A percentile compares a stretch with the other conserved stretches of the same genome.
Evolutionary conservation across 2,113 vertebrate genomes (phyloP).

Genomic region (Passer domesticus): DNA sequence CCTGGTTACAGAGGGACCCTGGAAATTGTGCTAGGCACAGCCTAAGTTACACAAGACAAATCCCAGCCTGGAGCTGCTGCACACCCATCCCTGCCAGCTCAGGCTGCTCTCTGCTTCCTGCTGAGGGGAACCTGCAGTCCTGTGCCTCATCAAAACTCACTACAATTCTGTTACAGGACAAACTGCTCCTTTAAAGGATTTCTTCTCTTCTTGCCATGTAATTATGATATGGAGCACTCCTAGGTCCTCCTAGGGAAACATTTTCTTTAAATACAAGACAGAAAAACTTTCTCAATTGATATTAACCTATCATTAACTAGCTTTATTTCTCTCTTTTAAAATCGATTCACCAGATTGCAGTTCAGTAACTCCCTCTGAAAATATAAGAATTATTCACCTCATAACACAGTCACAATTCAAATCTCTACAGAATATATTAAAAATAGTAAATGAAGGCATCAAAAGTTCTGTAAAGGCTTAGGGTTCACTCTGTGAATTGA

Average conservation of each 20-base stretch:
- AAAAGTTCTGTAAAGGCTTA: not conserved
- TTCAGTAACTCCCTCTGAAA: not conserved
- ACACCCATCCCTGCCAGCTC: not conserved
- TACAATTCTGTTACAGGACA: not conserved
- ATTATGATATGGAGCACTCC: not conserved
- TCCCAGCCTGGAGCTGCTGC: not conserved
- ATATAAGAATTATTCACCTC: conserved; percentile 4
- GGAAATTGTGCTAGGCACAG: not conserved
- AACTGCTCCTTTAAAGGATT: not conserved
- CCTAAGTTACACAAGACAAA: not conserved
- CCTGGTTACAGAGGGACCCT: not conserved
- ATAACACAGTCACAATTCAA: not conserved
- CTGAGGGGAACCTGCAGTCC: not conserved
- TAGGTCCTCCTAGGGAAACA: not conserved
- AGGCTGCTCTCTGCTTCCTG: not conserved
- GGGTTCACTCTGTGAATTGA: not conserved
- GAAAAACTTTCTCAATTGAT: not conserved
- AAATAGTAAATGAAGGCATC: conserved; percentile 14
- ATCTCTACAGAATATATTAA: conserved; percentile 6
- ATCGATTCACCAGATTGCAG: not conserved
- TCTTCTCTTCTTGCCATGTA: not conserved
- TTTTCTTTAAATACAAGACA: not conserved
- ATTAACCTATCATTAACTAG: not conserved
- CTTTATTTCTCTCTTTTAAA: not conserved
- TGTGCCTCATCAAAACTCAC: not conserved